Conservation (phyloP, 2,888 invertebrate species). For the Halictus ligatus region DNA sequence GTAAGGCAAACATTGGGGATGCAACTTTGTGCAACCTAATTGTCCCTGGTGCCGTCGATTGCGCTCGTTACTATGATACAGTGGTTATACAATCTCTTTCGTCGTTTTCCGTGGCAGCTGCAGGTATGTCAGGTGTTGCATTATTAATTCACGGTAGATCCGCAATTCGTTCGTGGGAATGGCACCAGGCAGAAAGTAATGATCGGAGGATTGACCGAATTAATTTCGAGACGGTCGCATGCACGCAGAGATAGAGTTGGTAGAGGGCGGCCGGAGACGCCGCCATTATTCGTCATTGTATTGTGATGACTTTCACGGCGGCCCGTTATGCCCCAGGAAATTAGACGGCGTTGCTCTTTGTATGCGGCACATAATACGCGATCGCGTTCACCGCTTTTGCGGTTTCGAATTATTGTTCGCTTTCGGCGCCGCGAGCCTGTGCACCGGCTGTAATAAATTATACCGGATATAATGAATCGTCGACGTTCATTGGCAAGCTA, state of each 20-base stretch:
- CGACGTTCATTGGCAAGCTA: background rate
- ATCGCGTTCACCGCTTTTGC: background rate
- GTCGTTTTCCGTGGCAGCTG: slow-evolving; percentile 1
- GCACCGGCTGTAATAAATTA: background rate
- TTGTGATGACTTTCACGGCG: slow-evolving; percentile 43
- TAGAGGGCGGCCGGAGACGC: background rate
- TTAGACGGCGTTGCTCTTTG: background rate
- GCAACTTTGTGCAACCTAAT: background rate
- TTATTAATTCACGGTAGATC: background rate
- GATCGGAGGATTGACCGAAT: background rate
- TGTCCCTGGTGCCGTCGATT: background rate
- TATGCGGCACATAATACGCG: background rate
- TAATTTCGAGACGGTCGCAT: background rate
- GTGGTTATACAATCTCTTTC: background rate
- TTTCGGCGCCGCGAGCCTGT: too few relatives aligned
- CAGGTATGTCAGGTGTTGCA: background rate
- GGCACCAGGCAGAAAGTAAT: background rate
- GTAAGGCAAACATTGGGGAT: background rate
- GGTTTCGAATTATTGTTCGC: background rate
- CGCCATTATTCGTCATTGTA: slow-evolving; percentile 34
- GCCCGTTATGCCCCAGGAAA: slow-evolving; percentile 23
- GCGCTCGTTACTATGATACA: background rate
- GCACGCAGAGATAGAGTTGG: background rate
- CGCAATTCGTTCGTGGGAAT: slow-evolving; percentile 6
- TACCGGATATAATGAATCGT: background rate